Percentiles rank a stretch among this genome's conserved stretches.
phyloP scores from a whole-genome alignment of 2,888 invertebrate species.

The Epinotia brunnichana region DNA sequence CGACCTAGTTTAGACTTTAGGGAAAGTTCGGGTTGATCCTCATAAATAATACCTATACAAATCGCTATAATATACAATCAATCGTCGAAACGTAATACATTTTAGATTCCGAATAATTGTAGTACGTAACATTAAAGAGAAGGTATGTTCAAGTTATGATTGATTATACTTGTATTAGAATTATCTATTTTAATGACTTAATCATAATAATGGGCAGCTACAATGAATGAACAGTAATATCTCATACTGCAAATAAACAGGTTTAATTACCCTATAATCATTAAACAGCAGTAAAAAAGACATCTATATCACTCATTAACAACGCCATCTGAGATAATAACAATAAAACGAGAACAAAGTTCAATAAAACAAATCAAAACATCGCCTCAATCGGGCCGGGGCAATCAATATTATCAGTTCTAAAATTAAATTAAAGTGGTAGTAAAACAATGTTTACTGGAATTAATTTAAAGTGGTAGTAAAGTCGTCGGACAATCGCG shows the following conservation, averaged over 20 bases:
- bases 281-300: conserved; percentile 35
- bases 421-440: conserved; percentile 69
- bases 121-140: conserved; percentile 3
- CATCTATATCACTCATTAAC: conserved; percentile 31
- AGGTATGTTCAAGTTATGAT: conserved; percentile 2
- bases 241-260: conserved; percentile 23
- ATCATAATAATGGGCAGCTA: conserved; percentile 10
- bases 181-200: conserved; percentile 20
- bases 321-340: conserved; percentile 28
- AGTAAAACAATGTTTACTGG: conserved; percentile 60
- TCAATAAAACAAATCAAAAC: conserved; percentile 44
- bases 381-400: conserved; percentile 44
- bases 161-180: background rate
- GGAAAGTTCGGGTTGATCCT: background rate
- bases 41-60: background rate
- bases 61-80: background rate
- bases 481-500: conserved; percentile 67
- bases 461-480: conserved; percentile 70
- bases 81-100: no score
- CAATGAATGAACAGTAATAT: conserved; percentile 9
- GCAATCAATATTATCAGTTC: conserved; percentile 50
- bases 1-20: no score
- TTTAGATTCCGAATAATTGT: no score
- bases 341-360: conserved; percentile 41
- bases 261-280: conserved; percentile 25